Conservation (phyloP, 2,797 vertebrate species). For the Crenichthys baileyi region DNA sequence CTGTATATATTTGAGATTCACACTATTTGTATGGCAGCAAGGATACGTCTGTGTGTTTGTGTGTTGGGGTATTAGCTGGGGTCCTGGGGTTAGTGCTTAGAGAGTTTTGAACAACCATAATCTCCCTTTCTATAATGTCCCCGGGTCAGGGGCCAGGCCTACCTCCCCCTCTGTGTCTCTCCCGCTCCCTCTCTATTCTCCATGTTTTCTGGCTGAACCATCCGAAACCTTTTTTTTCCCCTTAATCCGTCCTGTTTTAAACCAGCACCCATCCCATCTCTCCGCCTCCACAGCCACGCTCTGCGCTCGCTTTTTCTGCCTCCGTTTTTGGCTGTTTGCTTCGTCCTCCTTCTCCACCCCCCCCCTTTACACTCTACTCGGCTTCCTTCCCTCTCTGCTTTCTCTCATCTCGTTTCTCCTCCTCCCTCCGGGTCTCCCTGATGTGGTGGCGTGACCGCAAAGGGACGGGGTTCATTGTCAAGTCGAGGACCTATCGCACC, state of each 20-base stretch:
- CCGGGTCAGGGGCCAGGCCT: conserved; percentile 81
- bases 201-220: conserved; percentile 73
- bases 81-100: conserved; percentile 84
- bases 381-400: conserved; percentile 22
- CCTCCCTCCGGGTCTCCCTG: conserved; percentile 48
- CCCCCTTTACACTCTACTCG: conserved; percentile 2
- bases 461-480: conserved; percentile 73
- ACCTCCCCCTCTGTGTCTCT: conserved; percentile 47
- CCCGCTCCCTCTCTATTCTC: conserved; percentile 58
- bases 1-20: neutral
- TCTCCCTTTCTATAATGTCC: conserved; percentile 83
- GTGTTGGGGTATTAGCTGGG: conserved; percentile 68
- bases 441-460: conserved; percentile 73
- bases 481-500: conserved; percentile 65
- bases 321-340: conserved; percentile 15
- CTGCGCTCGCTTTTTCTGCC: conserved; percentile 57
- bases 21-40: neutral
- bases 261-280: conserved; percentile 50
- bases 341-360: conserved; percentile 12
- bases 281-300: conserved; percentile 68
- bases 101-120: conserved; percentile 85
- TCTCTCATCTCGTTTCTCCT: conserved; percentile 22
- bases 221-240: conserved; percentile 42
- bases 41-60: neutral
- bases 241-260: conserved; percentile 67